A percentile compares a stretch with the other conserved stretches of the same genome.
These are phyloP conservation scores for Megaptera novaeangliae DNA, from an alignment of 2,113 vertebrate species.

Conservation along the genomic window DNA sequence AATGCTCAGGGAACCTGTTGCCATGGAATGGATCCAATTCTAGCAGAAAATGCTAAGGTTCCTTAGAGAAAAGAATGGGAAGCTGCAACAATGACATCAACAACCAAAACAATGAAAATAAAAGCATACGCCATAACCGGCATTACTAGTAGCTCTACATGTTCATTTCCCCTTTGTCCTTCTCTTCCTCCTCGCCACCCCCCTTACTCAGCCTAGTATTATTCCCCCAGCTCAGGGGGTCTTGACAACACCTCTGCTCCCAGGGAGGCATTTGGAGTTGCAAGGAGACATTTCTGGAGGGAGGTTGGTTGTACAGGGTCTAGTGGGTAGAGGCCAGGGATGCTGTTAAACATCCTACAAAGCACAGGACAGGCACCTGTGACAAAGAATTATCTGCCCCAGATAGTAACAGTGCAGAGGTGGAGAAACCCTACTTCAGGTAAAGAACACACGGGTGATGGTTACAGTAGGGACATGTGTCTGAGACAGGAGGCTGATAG, in stretches of 20 bases:
- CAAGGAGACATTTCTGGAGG: not conserved
- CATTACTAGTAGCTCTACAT: not conserved
- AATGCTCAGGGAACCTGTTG: not conserved
- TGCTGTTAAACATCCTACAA: not conserved
- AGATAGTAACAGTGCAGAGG: not conserved
- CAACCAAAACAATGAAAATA: not conserved
- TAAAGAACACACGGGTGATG: not conserved
- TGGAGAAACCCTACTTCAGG: not conserved
- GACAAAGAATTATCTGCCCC: not conserved
- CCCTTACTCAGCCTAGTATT: not conserved
- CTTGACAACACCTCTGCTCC: not conserved
- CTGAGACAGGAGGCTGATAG: not conserved
- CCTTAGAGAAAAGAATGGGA: not conserved
- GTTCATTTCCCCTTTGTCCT: not conserved
- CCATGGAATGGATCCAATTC: not conserved
- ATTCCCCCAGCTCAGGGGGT: not conserved
- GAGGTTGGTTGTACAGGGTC: not conserved
- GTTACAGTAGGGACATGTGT: not conserved
- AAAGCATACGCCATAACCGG: not conserved
- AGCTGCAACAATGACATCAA: not conserved
- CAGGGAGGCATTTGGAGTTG: not conserved
- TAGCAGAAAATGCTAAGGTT: not conserved
- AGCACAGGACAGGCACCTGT: accelerated
- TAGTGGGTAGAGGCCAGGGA: not conserved
- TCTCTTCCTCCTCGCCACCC: not conserved